Base-by-base conservation (phyloP, 2,888 invertebrate species). In the Rotaria socialis region DNA sequence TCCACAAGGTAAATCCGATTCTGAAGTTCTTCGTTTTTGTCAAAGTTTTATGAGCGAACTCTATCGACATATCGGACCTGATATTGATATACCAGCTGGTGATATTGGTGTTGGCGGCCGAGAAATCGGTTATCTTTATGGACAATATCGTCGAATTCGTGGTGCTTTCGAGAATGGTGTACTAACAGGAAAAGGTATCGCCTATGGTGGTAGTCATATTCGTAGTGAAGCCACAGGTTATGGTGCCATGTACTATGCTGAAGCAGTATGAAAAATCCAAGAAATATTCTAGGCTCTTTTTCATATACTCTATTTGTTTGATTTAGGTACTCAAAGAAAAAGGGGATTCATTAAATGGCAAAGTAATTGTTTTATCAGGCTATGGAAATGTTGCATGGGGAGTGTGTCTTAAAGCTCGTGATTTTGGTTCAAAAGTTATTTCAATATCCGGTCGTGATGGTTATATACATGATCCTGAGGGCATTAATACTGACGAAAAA, bases 111-210 rank as follows among this genome's bases (percentile, higher is more conserved):
- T 67, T 67, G 67, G 67, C 19, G 67, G 67, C 11, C 4, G 67
- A 16, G 67, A 67, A 67, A 67, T 67, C 24, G 43, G 80, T n/a
- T 47, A 47, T 80, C 11, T 80, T 10, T 80, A 80, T 14, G 80
- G 80, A 47, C 80, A 80, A 47, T 80, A 80, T 47, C 43, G 80
- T 24, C 80, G 80, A 47, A 80, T 80, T 47, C 43, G 43, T 47
- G 80, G 80, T 80, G 80, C 80, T 80, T 80, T 47, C n/a, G 80
- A 80, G n/a, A 47, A 47, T 47, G 80, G 80, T 80, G 80, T 80
- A 6, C n/a, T 80, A 47, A 80, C 80, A 24, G 80, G 80, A 0
- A 80, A 80, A 80, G 80, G 80, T 47, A 14, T 80, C 24, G n/a
- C 80, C 22, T 80, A 47, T 47, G 80, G 80, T 80, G 80, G 80